Evolutionary conservation across 2,888 invertebrate species (phyloP), one percentile per base, ranked within the genome.

Genomic region (Prosopocoilus inquinatus): DNA sequence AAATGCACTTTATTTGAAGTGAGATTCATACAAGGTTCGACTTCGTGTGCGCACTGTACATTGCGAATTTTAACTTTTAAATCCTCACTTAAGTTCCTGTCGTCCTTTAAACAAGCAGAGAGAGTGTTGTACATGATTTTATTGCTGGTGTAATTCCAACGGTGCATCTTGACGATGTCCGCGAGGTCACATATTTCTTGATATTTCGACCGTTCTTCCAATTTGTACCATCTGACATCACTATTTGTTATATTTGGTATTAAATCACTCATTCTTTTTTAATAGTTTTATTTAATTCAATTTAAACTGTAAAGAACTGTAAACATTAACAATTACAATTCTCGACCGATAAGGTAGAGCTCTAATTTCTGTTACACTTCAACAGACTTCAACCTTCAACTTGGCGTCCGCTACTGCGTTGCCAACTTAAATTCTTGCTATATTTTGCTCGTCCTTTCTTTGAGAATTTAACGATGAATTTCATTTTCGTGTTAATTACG

Each of bases 51-150:
- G 43, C 65, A 61, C 45, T 71, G 60, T 32, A 71, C 64, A 48
- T 65, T 61, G 44, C 61, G 59, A 34, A 73, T 55, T 62, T 73
- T 74, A 5, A 57, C 48, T 60, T 61, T 65, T 12, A 72, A 53
- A 34, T 65, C 61, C 13, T 51, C 52, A 45, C 64, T 61, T 32
- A 70, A 34, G 20, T 59, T 50, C 47, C 59, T 61, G 45, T 57
- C 60, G 45, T 66, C 62, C 34, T 57, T 63, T 5, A 64, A 35
- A 51, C 63, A 67, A 50, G 69, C 69, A 51, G 65, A 57, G 47
- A 73, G 45, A 11, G 64, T 60, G 47, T 71, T 68, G 53, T 62
- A 60, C 41, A 74, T 53, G 28, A 71, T 67, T 60, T 70, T 69
- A 53, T 67, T 65, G 53, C 67, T 52, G 44, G 63, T 50, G 60